Base-by-base conservation (phyloP, 1,140 invertebrate genomes). In the Atta cephalotes region DNA sequence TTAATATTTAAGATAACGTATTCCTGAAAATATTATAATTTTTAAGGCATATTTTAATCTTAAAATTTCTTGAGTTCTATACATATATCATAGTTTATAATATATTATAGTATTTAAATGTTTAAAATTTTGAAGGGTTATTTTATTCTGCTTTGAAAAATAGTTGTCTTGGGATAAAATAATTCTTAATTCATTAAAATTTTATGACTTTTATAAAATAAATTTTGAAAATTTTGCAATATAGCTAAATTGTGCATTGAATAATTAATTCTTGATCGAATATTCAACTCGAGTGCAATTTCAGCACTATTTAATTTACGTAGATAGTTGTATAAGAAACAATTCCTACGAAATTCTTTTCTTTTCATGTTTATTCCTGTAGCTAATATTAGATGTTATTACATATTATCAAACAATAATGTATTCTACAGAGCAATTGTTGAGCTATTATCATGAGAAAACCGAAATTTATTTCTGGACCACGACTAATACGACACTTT, bases 401-500 rank as follows among this genome's bases (percentile, higher is more conserved):
- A 79, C 62, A 79, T 79, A 66, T 79, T 79, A 79, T 66, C 25
- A 66, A 79, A 79, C 77, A 79, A 79, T 79, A 66, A 51, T 49
- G 39, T 78, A 78, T 51, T 79, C 77, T 79, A 66, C 62, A 79
- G 66, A 70, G 76, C 76, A 79, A 51, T 49, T 79, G 45, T 79
- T 51, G 62, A 79, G 60, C 60, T 79, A 79, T 79, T 49, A 65
- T 66, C 39, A 79, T 79, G 77, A 79, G 60, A 79, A 76, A 76
- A 49, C 39, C 39, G 77, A 66, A 79, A 66, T 79, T 79, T 65
- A 66, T 66, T 79, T 79, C 28, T 79, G 62, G 77, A 51, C 12
- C 18, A 79, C 45, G 66, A 70, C 12, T 51, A 31, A 66, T 66
- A 66, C 62, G 62, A 65, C 45, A 79, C 12, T 76, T 58, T 10